Evolutionary conservation across 2,113 vertebrate species (phyloP), one percentile per base, ranked within the genome.

Genomic region (Camarhynchus parvulus): DNA sequence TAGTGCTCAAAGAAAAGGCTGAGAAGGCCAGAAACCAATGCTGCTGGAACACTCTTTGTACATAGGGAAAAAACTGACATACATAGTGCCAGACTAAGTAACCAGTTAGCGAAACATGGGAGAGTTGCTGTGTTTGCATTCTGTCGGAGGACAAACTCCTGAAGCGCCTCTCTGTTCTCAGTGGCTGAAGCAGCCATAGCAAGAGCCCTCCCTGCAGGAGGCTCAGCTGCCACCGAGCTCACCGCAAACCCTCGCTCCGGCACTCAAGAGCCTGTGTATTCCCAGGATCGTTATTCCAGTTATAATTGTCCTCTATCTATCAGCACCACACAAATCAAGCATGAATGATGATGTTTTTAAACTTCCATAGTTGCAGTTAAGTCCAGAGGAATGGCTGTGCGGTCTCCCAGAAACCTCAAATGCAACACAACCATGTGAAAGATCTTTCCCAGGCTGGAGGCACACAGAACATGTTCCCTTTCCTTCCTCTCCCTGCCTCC

Each of bases 221-320:
- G 31, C 33, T 53, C 67, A 9, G 62, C 72, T 13, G 20, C 12
- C 67, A 25, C 46, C 44, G 8, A 23, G 39, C 0, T 2, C 44
- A 19, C n/a, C 0, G 0, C 72, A 24, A 46, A 69, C 5, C 3
- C 39, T 19, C 44, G 42, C 59, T 31, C 3, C 2, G 1, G 53
- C 53, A 44, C 21, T 35, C 50, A 5, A 19, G 19, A 17, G 10
- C 15, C 3, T 3, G 4, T 0, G 0, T 52, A 31, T 20, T 46
- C 73, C 62, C 37, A 24, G 47, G 25, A 47, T 39, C 3, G 0
- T 72, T 47, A n/a, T 42, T 72, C 63, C 69, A 42, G 18, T 46
- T 47, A 11, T 12, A 70, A 62, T 9, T 67, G 37, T 14, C 33
- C 22, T 59, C 46, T 16, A 2, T 31, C 50, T 53, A 13, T 49